Percentiles rank a stretch among this genome's conserved stretches.
These are phyloP conservation scores for Microcebus griseorufus DNA, from an alignment of 2,113 vertebrate species.

Conservation along the genomic window DNA sequence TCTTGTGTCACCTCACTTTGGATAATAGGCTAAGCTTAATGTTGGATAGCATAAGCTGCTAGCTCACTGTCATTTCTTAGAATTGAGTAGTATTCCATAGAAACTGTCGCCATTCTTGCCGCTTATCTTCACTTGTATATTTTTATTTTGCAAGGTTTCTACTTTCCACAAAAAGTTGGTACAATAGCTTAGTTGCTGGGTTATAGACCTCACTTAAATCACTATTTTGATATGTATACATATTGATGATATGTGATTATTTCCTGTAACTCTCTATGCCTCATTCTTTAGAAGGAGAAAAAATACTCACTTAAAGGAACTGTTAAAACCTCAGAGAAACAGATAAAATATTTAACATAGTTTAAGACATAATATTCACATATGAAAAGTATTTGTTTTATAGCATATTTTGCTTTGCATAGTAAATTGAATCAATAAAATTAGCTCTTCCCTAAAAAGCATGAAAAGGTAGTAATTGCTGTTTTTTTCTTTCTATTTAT, in stretches of 20 bases:
- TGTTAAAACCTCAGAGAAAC: neutral
- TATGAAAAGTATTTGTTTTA: neutral
- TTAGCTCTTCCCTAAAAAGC: neutral
- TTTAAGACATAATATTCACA: neutral
- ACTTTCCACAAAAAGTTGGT: fast-evolving
- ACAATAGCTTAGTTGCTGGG: neutral
- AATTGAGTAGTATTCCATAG: no score
- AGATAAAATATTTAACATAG: neutral
- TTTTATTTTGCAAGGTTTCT: neutral
- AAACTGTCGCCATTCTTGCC: no score
- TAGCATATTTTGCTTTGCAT: neutral
- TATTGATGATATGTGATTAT: neutral
- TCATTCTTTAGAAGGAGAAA: neutral
- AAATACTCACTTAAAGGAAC: neutral
- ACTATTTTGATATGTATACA: neutral
- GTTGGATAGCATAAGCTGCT: no score
- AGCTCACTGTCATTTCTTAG: no score
- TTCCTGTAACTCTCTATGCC: neutral
- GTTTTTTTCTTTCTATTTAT: neutral
- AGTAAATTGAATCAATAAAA: neutral
- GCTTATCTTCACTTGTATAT: neutral
- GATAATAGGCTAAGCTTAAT: no score
- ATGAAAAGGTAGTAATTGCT: neutral
- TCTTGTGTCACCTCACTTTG: no score
- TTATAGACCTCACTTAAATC: neutral